These are phyloP conservation scores for Propithecus perrieri DNA, from an alignment of 2,797 vertebrate genomes.

Conservation along the genomic window DNA sequence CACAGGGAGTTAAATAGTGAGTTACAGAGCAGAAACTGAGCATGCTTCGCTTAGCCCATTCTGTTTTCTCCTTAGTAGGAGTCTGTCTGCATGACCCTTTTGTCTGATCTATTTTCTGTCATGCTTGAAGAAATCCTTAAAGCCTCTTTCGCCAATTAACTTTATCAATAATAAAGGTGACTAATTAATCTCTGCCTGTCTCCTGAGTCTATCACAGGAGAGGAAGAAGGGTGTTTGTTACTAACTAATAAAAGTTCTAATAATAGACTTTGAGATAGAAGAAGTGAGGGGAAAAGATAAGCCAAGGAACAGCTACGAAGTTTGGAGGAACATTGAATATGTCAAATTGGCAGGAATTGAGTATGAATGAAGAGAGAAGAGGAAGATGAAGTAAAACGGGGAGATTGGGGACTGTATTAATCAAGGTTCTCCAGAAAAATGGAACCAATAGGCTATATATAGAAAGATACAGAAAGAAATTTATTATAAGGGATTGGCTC, in stretches of 20 bases:
- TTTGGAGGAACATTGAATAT: neutral
- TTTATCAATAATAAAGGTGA: neutral
- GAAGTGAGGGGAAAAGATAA: neutral
- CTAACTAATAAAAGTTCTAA: neutral
- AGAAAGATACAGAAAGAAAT: neutral
- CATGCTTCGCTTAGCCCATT: neutral
- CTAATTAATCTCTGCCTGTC: neutral
- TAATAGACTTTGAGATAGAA: neutral
- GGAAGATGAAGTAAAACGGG: neutral
- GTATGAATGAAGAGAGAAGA: neutral
- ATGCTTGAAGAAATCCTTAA: neutral
- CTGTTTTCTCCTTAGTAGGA: neutral
- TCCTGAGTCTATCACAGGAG: neutral
- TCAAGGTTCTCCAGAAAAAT: neutral
- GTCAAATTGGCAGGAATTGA: neutral
- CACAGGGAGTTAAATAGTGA: neutral
- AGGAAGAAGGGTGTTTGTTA: neutral
- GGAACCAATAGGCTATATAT: neutral
- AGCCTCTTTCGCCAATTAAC: neutral
- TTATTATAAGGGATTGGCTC: neutral
- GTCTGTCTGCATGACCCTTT: neutral
- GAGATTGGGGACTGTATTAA: neutral
- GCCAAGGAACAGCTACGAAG: neutral
- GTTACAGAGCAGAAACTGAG: neutral
- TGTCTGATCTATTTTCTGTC: neutral